A percentile compares a stretch with the other conserved stretches of the same genome.
These are phyloP conservation scores for Equus przewalskii DNA, from an alignment of 2,113 vertebrate genomes.

Conservation along the genomic window DNA sequence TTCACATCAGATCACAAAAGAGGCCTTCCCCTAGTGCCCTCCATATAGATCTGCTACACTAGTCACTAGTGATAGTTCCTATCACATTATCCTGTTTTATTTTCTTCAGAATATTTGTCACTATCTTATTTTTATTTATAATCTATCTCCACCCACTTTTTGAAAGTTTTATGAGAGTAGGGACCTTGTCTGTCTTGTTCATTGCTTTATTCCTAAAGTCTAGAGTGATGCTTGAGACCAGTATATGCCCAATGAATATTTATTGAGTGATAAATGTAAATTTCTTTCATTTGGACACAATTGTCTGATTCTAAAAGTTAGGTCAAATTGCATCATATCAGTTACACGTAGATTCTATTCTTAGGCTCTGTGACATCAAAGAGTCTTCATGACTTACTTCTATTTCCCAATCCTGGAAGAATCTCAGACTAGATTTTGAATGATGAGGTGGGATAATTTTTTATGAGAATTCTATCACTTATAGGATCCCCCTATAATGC, in stretches of 20 bases:
- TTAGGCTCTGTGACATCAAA: not conserved
- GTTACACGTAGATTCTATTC: not conserved
- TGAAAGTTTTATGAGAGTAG: not conserved
- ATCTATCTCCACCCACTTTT: not conserved
- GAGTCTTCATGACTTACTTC: not conserved
- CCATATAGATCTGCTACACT: not conserved
- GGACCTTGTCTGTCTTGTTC: not conserved
- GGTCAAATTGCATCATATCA: not conserved
- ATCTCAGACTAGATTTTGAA: not conserved
- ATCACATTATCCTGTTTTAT: not conserved
- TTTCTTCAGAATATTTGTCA: not conserved
- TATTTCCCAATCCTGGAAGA: not conserved
- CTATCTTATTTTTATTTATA: not conserved
- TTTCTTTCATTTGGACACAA: not conserved
- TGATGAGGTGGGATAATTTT: not conserved
- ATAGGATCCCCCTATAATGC: not conserved
- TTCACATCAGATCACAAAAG: not conserved
- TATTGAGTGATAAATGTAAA: not conserved
- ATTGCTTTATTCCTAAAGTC: not conserved
- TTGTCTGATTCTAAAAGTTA: not conserved
- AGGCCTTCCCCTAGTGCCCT: not conserved
- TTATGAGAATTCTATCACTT: not conserved
- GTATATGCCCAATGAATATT: not conserved
- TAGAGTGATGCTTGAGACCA: not conserved
- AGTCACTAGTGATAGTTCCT: not conserved